Evolutionary conservation across 2,797 vertebrate species (phyloP).

Genomic region (Artibeus lituratus): DNA sequence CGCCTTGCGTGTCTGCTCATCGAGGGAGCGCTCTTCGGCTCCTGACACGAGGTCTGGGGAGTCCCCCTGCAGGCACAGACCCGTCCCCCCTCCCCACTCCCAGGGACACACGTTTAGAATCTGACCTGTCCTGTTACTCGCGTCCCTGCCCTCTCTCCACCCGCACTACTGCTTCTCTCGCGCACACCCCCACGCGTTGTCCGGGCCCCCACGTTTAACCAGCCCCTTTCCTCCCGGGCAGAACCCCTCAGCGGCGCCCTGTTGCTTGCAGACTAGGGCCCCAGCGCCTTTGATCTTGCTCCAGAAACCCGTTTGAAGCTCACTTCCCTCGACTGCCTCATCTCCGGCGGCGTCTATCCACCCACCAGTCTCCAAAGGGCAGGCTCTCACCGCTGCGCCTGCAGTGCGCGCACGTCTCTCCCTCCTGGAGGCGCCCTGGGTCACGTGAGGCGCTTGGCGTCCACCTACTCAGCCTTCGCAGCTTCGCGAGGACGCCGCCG

Average conservation of each 20-base stretch:
- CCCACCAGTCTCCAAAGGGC: neutral
- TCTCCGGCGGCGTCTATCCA: neutral
- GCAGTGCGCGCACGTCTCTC: neutral
- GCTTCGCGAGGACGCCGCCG: slow-evolving; percentile 2
- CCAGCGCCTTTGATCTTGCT: neutral
- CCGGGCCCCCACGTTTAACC: neutral
- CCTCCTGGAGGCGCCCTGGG: slow-evolving; percentile 17
- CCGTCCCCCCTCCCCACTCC: neutral
- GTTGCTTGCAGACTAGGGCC: neutral
- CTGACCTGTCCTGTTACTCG: neutral
- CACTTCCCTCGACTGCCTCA: neutral
- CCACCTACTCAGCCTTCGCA: slow-evolving; percentile 25
- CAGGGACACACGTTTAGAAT: neutral
- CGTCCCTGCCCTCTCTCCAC: neutral
- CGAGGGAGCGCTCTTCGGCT: neutral
- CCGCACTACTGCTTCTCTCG: neutral
- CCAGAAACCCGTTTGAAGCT: neutral
- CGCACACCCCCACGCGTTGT: neutral
- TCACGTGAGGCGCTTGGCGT: neutral
- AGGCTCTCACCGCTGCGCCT: neutral
- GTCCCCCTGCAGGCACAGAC: neutral
- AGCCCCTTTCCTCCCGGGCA: neutral
- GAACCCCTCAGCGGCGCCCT: neutral
- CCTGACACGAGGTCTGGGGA: neutral
- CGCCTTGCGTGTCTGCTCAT: neutral